Conservation (phyloP, 2,888 invertebrate genomes). For the Cataglyphis albicans region DNA sequence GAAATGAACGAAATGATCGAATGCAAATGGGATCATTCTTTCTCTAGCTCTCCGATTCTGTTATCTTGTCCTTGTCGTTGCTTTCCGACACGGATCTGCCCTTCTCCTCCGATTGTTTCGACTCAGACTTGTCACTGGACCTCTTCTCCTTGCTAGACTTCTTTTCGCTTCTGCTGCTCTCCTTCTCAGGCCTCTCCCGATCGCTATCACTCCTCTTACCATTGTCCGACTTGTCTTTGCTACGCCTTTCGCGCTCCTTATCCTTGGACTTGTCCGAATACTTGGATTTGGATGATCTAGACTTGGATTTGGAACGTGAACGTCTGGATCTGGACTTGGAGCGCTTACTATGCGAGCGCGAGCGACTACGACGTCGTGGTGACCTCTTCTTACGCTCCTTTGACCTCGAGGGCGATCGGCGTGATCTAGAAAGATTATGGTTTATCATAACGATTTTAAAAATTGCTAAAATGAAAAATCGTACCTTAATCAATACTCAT, state of each 20-base stretch:
- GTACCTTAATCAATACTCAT: background rate
- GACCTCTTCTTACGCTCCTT: slow-evolving; percentile 83
- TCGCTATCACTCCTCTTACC: slow-evolving; percentile 83
- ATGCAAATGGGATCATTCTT: slow-evolving; percentile 47
- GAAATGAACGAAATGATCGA: slow-evolving; percentile 56
- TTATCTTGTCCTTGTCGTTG: slow-evolving; percentile 77
- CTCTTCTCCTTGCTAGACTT: slow-evolving; percentile 81
- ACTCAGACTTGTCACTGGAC: slow-evolving; percentile 72
- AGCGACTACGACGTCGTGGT: slow-evolving; percentile 82
- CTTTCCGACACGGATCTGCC: slow-evolving; percentile 75
- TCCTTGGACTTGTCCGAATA: slow-evolving; percentile 84
- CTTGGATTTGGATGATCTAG: slow-evolving; percentile 84
- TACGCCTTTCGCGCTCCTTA: slow-evolving; percentile 80
- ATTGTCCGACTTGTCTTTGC: slow-evolving; percentile 81
- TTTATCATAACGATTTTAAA: background rate
- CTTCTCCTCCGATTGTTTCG: slow-evolving; percentile 77
- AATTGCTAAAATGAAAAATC: background rate
- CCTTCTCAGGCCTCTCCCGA: slow-evolving; percentile 79
- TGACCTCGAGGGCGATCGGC: slow-evolving; percentile 85
- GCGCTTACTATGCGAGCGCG: slow-evolving; percentile 87
- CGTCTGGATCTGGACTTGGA: slow-evolving; percentile 87
- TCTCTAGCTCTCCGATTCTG: slow-evolving; percentile 71
- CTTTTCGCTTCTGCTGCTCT: slow-evolving; percentile 80
- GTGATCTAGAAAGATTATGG: slow-evolving; percentile 74
- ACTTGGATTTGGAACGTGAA: slow-evolving; percentile 86